Evolutionary conservation across 2,888 invertebrate species (phyloP), one percentile per base, ranked within the genome.

Genomic region (Folsomia manolachei): DNA sequence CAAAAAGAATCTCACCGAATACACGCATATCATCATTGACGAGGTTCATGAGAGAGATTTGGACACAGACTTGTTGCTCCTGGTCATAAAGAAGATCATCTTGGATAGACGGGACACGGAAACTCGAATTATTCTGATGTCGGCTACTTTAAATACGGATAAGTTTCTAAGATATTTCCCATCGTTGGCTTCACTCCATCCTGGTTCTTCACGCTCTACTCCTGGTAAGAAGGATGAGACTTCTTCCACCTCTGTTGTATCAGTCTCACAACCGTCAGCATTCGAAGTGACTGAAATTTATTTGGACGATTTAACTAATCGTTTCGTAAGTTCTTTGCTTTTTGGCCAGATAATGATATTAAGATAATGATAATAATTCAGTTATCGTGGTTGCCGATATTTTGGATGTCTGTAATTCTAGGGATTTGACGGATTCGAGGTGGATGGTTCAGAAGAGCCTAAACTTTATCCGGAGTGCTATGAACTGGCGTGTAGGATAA

Each of bases 11-110:
- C 86, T 97, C 85, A 87, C 88, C 56, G 88, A 90, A 73, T 97
- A 87, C 82, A 94, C 95, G 0, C 97, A 97, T 82, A 88, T 97
- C 60, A 90, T 97, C 75, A 85, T 97, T 2, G 97, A 97, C 83
- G 97, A 97, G 86, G 92, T 97, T 0, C 95, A 97, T 82, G 97
- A 97, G 84, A 87, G 97, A 56, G 92, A 93, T 80, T 90, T 93
- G 82, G 93, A 97, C 27, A 93, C 95, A 88, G 97, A 97, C 83
- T 94, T 97, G 82, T 85, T 94, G 1, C 83, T 97, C 25, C 86
- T 97, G 7, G 86, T 97, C 14, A 89, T 96, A 0, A 89, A 92
- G 75, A 92, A 91, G 81, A 86, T 95, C 63, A 84, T 94, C 27
- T 67, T 78, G 25, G 85, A 88, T 75, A 88, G 89, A 0, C 89